phyloP scores from a whole-genome alignment of 2,888 invertebrate genomes.

The Vesta saturnalis region DNA sequence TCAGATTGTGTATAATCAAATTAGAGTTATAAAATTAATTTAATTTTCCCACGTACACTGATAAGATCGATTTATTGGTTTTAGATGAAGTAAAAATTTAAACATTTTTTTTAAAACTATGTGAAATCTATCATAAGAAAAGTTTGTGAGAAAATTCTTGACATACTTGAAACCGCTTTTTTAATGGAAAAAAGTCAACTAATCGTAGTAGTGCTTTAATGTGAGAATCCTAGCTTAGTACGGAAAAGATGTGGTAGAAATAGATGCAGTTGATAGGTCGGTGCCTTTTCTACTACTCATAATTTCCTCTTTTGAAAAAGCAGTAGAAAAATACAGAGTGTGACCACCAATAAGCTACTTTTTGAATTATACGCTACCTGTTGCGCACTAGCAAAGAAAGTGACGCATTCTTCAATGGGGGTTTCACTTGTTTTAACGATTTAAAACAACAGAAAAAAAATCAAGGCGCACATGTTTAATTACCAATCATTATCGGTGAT shows the following conservation, averaged over 20 bases:
- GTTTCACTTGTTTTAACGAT: constrained; percentile 23
- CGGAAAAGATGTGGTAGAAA: constrained; percentile 26
- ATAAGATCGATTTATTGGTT: no score
- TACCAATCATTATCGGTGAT: constrained; percentile 22
- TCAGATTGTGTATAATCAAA: no score
- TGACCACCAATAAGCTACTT: constrained; percentile 31
- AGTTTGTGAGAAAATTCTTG: constrained; percentile 13
- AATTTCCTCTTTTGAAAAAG: constrained; percentile 37
- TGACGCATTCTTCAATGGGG: constrained; percentile 28
- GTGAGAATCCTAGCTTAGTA: constrained; percentile 33
- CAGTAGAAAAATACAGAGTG: constrained; percentile 33
- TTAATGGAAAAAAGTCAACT: constrained; percentile 11
- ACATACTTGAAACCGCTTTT: constrained; percentile 12
- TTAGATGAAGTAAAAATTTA: no score
- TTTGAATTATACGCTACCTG: constrained; percentile 38
- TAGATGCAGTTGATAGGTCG: constrained; percentile 32
- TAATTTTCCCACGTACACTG: no score
- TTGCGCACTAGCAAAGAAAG: constrained; percentile 38
- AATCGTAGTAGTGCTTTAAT: constrained; percentile 22
- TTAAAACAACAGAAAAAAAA: constrained; percentile 21
- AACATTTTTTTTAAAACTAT: no score
- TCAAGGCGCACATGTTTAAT: constrained; percentile 22
- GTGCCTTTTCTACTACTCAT: constrained; percentile 32
- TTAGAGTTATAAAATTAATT: no score
- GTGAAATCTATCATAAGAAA: no score